Conservation (phyloP, 1,140 invertebrate genomes). For the Druon quercuslanigerum region DNA sequence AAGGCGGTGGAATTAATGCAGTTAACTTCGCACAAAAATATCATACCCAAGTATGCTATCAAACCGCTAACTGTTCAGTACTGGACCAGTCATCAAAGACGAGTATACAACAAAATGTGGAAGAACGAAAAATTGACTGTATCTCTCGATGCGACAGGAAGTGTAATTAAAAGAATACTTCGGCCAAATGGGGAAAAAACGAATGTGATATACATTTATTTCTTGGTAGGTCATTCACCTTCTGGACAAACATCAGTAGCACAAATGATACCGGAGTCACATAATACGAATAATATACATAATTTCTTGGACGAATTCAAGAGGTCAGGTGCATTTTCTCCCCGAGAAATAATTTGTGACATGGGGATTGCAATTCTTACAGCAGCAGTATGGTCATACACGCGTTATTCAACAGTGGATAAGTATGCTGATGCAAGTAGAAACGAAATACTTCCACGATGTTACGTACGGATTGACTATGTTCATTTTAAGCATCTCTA, state of each 20-base stretch:
- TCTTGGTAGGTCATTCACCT: background rate
- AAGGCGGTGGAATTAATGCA: background rate
- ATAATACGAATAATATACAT: background rate
- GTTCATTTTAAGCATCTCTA: background rate
- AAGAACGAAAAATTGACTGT: background rate
- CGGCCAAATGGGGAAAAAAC: background rate
- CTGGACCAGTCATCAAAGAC: no score
- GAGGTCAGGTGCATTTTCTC: background rate
- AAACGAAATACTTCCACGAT: no score
- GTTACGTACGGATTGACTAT: no score
- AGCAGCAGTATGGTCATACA: background rate
- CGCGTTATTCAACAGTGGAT: no score
- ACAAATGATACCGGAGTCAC: background rate
- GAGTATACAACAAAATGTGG: background rate
- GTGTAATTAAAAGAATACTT: no score
- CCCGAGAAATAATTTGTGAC: background rate
- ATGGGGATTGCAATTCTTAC: background rate
- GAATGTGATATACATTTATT: background rate
- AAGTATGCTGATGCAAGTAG: no score
- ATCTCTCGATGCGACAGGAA: background rate
- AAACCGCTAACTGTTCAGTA: background rate
- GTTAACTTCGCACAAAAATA: background rate
- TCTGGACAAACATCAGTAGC: background rate
- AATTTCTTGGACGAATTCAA: background rate
- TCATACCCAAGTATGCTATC: background rate